phyloP scores from a whole-genome alignment of 2,888 invertebrate genomes.

The Morinoia aosen region DNA sequence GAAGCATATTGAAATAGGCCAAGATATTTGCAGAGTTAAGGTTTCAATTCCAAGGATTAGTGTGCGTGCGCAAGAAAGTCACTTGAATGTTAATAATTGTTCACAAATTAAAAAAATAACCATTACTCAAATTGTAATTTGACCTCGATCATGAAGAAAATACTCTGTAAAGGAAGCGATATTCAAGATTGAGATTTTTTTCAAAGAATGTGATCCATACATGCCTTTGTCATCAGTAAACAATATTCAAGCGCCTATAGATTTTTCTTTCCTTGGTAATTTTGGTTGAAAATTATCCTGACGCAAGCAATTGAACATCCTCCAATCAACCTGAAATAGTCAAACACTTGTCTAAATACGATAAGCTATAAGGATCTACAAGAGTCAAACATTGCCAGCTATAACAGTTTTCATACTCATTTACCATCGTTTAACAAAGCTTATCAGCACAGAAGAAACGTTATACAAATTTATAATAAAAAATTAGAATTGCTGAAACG shows the following conservation, averaged over 20 bases:
- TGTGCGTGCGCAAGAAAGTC: too few species aligned
- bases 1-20: too few species aligned
- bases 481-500: neutral
- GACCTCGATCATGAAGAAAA: neutral
- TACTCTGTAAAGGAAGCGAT: neutral
- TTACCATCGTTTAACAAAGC: neutral
- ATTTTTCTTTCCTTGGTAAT: neutral
- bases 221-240: neutral
- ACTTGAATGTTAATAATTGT: neutral
- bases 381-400: neutral
- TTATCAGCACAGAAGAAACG: neutral
- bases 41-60: too few species aligned
- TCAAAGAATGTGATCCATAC: neutral
- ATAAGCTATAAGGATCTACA: neutral
- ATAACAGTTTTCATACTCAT: neutral
- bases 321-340: neutral
- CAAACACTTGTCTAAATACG: neutral
- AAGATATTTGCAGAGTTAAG: too few species aligned
- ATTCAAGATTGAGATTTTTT: neutral
- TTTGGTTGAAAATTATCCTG: neutral
- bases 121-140: neutral
- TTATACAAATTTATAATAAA: neutral
- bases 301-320: neutral
- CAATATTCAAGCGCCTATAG: neutral
- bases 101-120: neutral